Conservation (phyloP, 2,888 invertebrate genomes). For the Diarsia brunnea region DNA sequence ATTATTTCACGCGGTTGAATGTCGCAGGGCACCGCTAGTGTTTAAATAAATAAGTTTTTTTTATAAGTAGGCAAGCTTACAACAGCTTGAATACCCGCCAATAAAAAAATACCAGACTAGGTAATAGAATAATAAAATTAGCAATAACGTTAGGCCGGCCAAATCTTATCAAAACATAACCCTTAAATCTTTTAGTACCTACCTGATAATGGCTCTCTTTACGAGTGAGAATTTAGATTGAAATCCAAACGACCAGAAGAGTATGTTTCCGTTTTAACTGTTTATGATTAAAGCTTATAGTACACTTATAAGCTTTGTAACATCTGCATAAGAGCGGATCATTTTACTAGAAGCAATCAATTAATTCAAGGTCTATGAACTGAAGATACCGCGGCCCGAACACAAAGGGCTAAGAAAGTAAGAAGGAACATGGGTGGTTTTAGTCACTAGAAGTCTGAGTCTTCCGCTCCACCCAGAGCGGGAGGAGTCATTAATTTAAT, state of each 20-base stretch:
- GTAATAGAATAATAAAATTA: slow-evolving; percentile 40
- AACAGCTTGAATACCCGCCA: background rate
- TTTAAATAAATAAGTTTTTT: no score
- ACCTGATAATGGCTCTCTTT: slow-evolving; percentile 46
- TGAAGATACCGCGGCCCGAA: no score
- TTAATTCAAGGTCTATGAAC: no score
- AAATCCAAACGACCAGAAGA: slow-evolving; percentile 47
- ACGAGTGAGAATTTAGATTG: slow-evolving; percentile 54
- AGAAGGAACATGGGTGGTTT: no score
- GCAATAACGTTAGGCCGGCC: slow-evolving; percentile 28
- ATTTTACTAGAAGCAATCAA: background rate
- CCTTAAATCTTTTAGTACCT: slow-evolving; percentile 36
- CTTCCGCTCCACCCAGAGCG: no score
- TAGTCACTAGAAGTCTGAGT: no score
- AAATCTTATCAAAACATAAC: slow-evolving; percentile 46
- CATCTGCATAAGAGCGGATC: no score
- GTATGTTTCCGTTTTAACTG: slow-evolving; percentile 44
- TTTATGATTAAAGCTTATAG: slow-evolving; percentile 4
- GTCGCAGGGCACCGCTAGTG: no score
- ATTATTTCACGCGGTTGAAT: no score
- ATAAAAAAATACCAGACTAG: slow-evolving; percentile 7
- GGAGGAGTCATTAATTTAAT: no score
- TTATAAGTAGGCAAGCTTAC: background rate
- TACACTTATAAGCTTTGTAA: background rate
- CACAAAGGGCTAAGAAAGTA: no score